A percentile compares a stretch with the other conserved stretches of the same genome.
phyloP scores from a whole-genome alignment of 2,888 invertebrate species.

The Rotaria macrura region DNA sequence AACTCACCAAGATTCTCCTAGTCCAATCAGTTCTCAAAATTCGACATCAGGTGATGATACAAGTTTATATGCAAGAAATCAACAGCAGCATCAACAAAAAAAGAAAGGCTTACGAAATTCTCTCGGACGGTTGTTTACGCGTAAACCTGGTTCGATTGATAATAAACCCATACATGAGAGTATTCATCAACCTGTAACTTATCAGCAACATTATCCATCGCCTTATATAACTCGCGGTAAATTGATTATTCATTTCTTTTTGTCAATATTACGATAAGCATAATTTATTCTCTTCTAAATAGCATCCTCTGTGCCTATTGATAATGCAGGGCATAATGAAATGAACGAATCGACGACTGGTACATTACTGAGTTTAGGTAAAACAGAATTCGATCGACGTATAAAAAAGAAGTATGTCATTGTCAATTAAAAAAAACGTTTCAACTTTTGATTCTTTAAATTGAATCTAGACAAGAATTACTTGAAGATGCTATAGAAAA shows the following conservation, averaged over 20 bases:
- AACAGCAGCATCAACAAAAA: constrained; percentile 52
- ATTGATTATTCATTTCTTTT: not conserved
- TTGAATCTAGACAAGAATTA: constrained; percentile 66
- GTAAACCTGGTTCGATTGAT: constrained; percentile 65
- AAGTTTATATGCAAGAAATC: constrained; percentile 59
- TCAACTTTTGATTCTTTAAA: too few relatives aligned
- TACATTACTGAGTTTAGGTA: constrained; percentile 34
- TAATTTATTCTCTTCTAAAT: too few relatives aligned
- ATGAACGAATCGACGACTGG: not conserved
- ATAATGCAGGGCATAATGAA: not conserved
- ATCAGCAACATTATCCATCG: not conserved
- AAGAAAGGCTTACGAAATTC: constrained; percentile 92
- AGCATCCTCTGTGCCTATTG: too few relatives aligned
- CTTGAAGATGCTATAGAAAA: constrained; percentile 98
- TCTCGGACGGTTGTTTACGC: constrained; percentile 88
- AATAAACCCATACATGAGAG: not conserved
- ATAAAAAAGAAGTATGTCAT: constrained; percentile 70
- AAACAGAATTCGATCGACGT: constrained; percentile 63
- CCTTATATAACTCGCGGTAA: not conserved
- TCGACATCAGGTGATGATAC: constrained; percentile 79
- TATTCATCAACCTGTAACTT: not conserved
- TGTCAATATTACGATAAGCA: too few relatives aligned
- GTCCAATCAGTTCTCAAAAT: constrained; percentile 52
- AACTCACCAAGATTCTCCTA: constrained; percentile 40
- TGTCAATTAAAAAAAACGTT: not conserved